Percentiles rank a stretch among this genome's conserved stretches.
Evolutionary conservation across 2,888 invertebrate species (phyloP).

Genomic region (Copidosoma aretas): DNA sequence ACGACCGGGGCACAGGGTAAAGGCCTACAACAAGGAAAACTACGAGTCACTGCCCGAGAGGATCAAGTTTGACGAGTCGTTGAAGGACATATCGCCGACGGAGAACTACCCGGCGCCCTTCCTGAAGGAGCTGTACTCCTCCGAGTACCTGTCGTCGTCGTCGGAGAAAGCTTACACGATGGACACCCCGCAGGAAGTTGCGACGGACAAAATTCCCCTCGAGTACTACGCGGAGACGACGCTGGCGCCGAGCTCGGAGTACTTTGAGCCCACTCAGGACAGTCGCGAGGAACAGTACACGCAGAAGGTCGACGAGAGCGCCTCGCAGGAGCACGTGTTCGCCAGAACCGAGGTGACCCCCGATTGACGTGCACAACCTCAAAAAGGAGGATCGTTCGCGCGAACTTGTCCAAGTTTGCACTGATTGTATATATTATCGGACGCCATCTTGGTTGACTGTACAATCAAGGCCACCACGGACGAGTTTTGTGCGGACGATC

Average conservation of each 20-base stretch:
- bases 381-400: too few relatives aligned
- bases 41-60: constrained; percentile 33
- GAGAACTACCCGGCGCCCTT: constrained; percentile 39
- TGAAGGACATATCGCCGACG: constrained; percentile 31
- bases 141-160: constrained; percentile 19
- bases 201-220: constrained; percentile 39
- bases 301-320: constrained; percentile 39
- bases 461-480: too few relatives aligned
- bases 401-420: too few relatives aligned
- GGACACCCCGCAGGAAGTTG: constrained; percentile 20
- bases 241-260: constrained; percentile 40
- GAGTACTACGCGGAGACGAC: constrained; percentile 42
- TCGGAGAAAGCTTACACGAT: constrained; percentile 22
- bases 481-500: too few relatives aligned
- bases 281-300: constrained; percentile 32
- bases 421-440: too few relatives aligned
- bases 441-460: too few relatives aligned
- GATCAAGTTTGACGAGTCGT: constrained; percentile 41
- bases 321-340: constrained; percentile 53
- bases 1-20: constrained; percentile 29
- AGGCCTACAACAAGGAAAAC: constrained; percentile 35
- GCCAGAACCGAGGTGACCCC: constrained; percentile 48
- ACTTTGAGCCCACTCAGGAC: constrained; percentile 43
- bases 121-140: constrained; percentile 33
- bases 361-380: too few relatives aligned